These are phyloP conservation scores for Cladorhizidae sp. DNA, from an alignment of 37 sponge, comb jelly and placozoan species.

Conservation along the genomic window DNA sequence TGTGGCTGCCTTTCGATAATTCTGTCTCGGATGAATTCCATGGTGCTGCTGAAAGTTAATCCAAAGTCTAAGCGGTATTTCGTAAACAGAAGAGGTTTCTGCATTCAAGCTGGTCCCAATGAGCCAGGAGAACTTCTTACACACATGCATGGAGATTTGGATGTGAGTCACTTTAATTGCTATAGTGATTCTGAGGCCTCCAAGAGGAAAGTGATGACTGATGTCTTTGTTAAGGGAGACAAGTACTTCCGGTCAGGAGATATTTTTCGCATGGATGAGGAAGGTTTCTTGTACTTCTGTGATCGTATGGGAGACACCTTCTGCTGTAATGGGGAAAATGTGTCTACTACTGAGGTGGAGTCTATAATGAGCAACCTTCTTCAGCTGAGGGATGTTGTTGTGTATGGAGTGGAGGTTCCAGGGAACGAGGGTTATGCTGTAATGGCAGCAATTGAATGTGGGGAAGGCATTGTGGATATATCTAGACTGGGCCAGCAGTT, in stretches of 20 bases:
- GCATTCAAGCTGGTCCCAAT: constrained; percentile 37
- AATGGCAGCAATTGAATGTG: constrained; percentile 79
- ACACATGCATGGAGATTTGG: neutral
- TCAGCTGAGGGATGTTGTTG: constrained; percentile 67
- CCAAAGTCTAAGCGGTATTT: constrained; percentile 50
- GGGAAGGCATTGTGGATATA: constrained; percentile 54
- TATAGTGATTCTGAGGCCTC: constrained; percentile 58
- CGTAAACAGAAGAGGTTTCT: constrained; percentile 64
- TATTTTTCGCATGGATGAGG: constrained; percentile 71
- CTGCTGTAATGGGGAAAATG: constrained; percentile 96
- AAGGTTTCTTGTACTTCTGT: constrained; percentile 80
- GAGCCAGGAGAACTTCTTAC: constrained; percentile 77
- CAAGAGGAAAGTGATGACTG: constrained; percentile 36
- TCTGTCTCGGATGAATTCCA: constrained; percentile 21
- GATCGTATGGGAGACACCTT: constrained; percentile 95
- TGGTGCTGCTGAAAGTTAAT: constrained; percentile 48
- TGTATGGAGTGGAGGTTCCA: too few species aligned
- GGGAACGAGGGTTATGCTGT: constrained; percentile 87
- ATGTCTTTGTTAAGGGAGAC: too few species aligned
- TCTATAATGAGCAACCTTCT: constrained; percentile 35
- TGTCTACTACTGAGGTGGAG: constrained; percentile 91
- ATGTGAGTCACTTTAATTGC: constrained; percentile 38
- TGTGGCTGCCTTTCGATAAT: constrained; percentile 47
- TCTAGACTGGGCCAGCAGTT: constrained; percentile 52
- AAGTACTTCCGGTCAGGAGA: constrained; percentile 77